Percentiles rank a stretch among this genome's conserved stretches.
phyloP scores from a whole-genome alignment of 2,888 invertebrate species.

The Crematogaster levior region DNA sequence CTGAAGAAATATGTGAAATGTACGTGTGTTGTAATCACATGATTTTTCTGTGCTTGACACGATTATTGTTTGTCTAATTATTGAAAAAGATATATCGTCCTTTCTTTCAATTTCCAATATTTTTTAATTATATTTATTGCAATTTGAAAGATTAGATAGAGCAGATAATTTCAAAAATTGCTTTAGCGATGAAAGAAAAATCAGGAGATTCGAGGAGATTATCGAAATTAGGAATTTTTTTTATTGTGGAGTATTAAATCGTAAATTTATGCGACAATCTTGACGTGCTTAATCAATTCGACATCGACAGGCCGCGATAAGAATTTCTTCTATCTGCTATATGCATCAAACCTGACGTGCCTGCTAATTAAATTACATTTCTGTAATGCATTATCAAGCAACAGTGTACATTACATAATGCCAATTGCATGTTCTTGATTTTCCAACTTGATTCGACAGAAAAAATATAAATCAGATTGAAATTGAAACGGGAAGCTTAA shows the following conservation, averaged over 20 bases:
- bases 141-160: not conserved
- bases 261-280: not conserved
- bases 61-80: not conserved
- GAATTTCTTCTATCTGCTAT: slow-evolving; percentile 2
- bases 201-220: not conserved
- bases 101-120: not conserved
- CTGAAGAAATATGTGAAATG: slow-evolving; percentile 64
- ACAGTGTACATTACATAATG: not conserved
- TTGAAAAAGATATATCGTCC: not conserved
- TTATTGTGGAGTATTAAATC: slow-evolving; percentile 1
- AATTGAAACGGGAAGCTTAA: not conserved
- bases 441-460: not conserved
- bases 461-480: not conserved
- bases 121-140: not conserved
- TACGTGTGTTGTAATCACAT: not conserved
- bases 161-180: not conserved
- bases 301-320: not conserved
- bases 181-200: not conserved
- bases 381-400: not conserved
- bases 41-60: not conserved
- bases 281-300: slow-evolving; percentile 23
- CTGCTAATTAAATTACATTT: not conserved
- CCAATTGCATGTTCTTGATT: too few species aligned
- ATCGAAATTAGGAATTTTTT: not conserved
- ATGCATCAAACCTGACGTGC: not conserved